A percentile compares a stretch with the other conserved stretches of the same genome.
phyloP scores from a whole-genome alignment of 1,140 invertebrate species.

The Tenebrio molitor region DNA sequence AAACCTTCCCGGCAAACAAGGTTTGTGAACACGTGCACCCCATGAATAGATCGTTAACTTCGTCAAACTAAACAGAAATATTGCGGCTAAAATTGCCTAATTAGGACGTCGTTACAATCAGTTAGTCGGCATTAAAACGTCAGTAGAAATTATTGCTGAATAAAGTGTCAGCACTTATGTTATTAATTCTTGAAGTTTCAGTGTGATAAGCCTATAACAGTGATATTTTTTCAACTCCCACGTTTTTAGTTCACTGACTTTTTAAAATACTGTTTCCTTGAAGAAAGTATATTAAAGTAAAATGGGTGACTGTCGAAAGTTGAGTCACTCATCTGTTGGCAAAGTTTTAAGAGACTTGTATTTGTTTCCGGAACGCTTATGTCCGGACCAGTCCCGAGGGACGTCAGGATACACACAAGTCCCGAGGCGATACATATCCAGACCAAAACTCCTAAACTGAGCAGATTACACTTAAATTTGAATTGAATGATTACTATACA shows the following conservation, averaged over 20 bases:
- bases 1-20: conserved; percentile 11
- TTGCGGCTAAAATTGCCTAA: not conserved
- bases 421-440: conserved; percentile 12
- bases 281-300: not conserved
- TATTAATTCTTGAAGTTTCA: too few relatives aligned
- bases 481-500: too few relatives aligned
- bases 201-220: too few relatives aligned
- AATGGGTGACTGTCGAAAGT: conserved; percentile 13
- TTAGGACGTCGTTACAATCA: too few relatives aligned
- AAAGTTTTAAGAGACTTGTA: conserved; percentile 49
- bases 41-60: conserved; percentile 25
- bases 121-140: too few relatives aligned
- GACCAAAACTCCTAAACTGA: conserved; percentile 4
- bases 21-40: conserved; percentile 12
- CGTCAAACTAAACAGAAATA: not conserved
- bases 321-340: conserved; percentile 39
- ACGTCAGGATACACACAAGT: conserved; percentile 26
- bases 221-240: too few relatives aligned
- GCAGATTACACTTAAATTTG: not conserved
- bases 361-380: conserved; percentile 47
- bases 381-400: conserved; percentile 34
- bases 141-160: too few relatives aligned
- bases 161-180: too few relatives aligned
- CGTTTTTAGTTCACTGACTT: too few relatives aligned
- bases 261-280: too few relatives aligned